Base-by-base conservation (phyloP, 2,113 vertebrate genomes). In the Himantopus leucocephalus region DNA sequence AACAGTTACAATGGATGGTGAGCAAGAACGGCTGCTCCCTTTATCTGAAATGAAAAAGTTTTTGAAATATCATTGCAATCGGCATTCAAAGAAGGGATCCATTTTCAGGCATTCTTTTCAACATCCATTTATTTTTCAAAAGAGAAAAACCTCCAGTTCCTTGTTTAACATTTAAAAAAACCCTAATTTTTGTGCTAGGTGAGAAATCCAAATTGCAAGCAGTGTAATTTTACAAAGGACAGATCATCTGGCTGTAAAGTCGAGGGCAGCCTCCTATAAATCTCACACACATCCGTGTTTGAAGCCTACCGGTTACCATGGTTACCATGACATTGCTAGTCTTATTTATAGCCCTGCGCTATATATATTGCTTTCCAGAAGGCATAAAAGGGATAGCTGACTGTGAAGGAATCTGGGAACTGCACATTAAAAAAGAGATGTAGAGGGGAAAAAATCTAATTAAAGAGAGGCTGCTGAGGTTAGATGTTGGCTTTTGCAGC, bases 271-370 rank as follows among this genome's bases (percentile, higher is more conserved):
- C 62, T 96, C 71, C 91, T 88, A 35, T 85, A 93, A 97, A 96
- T 39, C 95, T 95, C 74, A 87, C 68, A 93, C 85, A 77, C 95
- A 80, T 84, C 52, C 34, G 37, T 59, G 64, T 97, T 97, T 96
- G 97, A 97, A 97, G 96, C 92, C 96, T 95, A 68, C 23, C 9
- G 5, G 98, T 98, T 98, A 20, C 97, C 94, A 97, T 98, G 97
- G 98, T 96, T 97, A 98, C 98, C 11, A 68, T 85, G 96, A 96
- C 97, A 96, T 74, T 95, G 97, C 86, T 90, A 97, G 95, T 97
- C 97, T 97, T 98, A 98, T 98, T 98, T 98, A 98, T 98, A 98
- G 97, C 85, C 55, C 67, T 96, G 95, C 0, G 43, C 96, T 98
- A 96, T 97, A 97, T 98, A 97, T 98, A 97, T 94, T 90, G 85